Evolutionary conservation across 2,113 vertebrate species (phyloP).

Genomic region (Tragelaphus buxtoni): DNA sequence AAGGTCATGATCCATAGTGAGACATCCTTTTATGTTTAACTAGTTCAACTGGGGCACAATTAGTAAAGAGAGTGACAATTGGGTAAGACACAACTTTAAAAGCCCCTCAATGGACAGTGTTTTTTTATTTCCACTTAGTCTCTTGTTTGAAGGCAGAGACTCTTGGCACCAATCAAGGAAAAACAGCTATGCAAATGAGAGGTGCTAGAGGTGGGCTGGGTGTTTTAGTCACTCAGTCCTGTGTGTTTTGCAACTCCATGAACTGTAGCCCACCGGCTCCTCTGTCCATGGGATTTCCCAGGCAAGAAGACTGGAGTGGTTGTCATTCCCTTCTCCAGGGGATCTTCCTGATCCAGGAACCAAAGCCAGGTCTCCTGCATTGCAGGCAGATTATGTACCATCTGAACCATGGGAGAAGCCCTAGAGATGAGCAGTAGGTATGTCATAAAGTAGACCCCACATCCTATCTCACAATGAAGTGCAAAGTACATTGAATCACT

Average conservation of each 20-base stretch:
- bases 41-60: not conserved
- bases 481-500: not conserved
- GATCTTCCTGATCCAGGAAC: not conserved
- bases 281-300: not conserved
- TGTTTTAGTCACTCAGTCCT: not conserved
- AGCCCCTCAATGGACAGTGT: not conserved
- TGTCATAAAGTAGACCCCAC: not conserved
- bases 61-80: not conserved
- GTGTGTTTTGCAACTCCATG: not conserved
- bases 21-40: not conserved
- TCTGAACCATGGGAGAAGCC: not conserved
- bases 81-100: not conserved
- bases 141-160: not conserved
- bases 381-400: not conserved
- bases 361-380: not conserved
- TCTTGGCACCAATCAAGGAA: not conserved
- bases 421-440: not conserved
- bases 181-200: not conserved
- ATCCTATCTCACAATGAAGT: not conserved
- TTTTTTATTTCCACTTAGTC: not conserved
- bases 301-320: not conserved
- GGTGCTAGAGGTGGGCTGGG: fast-evolving
- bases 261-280: not conserved
- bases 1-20: not conserved
- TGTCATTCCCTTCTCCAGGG: not conserved